A percentile compares a stretch with the other conserved stretches of the same genome.
Evolutionary conservation across 2,888 invertebrate genomes (phyloP).

Genomic region (Patella caerulea): DNA sequence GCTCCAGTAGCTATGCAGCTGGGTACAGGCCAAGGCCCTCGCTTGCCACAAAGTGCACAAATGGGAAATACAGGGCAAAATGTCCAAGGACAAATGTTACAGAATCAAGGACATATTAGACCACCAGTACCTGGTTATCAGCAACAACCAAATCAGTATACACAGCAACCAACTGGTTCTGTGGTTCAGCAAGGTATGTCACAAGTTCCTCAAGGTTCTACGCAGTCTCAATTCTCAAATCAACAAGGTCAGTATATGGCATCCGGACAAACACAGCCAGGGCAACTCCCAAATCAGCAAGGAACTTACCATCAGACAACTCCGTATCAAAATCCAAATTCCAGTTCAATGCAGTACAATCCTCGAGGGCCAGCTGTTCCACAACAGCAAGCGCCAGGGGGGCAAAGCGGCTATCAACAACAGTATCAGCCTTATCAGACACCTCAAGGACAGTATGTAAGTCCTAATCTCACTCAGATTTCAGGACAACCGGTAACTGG

Average conservation of each 20-base stretch:
- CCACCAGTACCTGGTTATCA: slow-evolving; percentile 22
- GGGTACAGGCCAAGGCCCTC: not conserved
- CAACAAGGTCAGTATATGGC: slow-evolving; percentile 12
- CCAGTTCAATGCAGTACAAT: not conserved
- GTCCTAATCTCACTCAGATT: not conserved
- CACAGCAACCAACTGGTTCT: slow-evolving; percentile 3
- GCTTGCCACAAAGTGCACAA: not conserved
- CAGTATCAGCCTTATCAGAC: slow-evolving; percentile 16
- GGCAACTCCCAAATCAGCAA: slow-evolving; percentile 12
- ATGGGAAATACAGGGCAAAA: not conserved
- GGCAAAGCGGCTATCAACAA: slow-evolving; percentile 9
- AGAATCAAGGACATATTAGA: not conserved
- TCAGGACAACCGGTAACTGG: slow-evolving; percentile 18
- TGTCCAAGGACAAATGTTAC: no score
- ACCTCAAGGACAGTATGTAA: slow-evolving; percentile 16
- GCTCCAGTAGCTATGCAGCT: not conserved
- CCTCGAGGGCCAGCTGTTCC: slow-evolving; percentile 15
- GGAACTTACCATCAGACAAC: not conserved
- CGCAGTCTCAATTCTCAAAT: slow-evolving; percentile 10
- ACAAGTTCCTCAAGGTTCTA: slow-evolving; percentile 1
- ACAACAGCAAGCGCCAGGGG: slow-evolving; percentile 9
- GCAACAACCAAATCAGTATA: slow-evolving; percentile 11
- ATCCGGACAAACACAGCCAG: not conserved
- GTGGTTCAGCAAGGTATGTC: not conserved
- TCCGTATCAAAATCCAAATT: slow-evolving; percentile 5